Evolutionary conservation across 1,140 invertebrate genomes (phyloP).

Genomic region (Elysia chlorotica): DNA sequence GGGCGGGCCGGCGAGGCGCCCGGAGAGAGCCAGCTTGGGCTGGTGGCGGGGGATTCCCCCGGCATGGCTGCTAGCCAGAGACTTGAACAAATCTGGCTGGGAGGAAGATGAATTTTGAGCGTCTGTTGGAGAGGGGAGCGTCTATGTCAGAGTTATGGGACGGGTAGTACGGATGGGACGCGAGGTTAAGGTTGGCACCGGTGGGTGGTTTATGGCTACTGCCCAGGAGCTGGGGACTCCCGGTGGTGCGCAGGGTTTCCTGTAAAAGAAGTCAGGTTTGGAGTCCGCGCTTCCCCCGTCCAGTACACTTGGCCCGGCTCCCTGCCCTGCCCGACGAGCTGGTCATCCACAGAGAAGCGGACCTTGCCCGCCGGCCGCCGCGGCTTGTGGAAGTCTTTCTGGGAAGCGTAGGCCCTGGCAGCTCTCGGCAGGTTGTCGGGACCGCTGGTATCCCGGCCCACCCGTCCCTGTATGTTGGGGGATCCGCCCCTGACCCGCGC

Average conservation of each 20-base stretch:
- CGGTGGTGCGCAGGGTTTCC: background rate
- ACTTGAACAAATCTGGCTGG: background rate
- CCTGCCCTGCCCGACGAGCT: background rate
- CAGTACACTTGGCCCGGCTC: background rate
- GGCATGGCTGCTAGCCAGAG: background rate
- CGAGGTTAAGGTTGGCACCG: background rate
- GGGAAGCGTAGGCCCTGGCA: background rate
- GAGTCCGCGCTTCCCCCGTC: no score
- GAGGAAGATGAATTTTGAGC: background rate
- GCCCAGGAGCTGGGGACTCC: background rate
- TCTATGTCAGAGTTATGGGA: no score
- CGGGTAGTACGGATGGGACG: background rate
- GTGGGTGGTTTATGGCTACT: no score
- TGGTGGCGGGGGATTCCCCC: background rate
- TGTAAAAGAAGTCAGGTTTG: background rate
- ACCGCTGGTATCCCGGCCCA: background rate
- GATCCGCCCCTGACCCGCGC: background rate
- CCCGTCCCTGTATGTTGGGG: background rate
- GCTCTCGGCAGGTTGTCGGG: constrained; percentile 3
- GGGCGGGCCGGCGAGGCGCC: background rate
- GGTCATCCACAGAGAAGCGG: constrained; percentile 15
- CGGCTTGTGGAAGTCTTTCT: constrained; percentile 3
- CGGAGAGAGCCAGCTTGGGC: background rate
- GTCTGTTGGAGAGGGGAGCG: no score
- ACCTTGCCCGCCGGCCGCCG: constrained; percentile 1